A percentile compares a stretch with the other conserved stretches of the same genome.
Evolutionary conservation across 2,888 invertebrate genomes (phyloP).

Genomic region (Bursaphelenchus okinawaensis): DNA sequence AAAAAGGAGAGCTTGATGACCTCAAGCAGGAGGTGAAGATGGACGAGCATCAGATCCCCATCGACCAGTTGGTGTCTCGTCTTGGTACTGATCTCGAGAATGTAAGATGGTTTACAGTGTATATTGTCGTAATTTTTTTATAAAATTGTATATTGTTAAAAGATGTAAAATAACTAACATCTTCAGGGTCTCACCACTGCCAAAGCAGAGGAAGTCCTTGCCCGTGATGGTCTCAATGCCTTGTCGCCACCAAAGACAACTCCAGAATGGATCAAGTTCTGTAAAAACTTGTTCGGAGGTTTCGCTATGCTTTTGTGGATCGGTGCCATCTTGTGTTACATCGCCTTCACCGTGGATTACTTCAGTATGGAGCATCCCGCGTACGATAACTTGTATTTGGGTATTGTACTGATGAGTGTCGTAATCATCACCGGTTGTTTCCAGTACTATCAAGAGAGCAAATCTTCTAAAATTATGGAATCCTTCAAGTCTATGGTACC

Average conservation of each 20-base stretch:
- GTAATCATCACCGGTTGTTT: slow-evolving; percentile 70
- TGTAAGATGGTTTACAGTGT: slow-evolving; percentile 64
- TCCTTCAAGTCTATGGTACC: slow-evolving; percentile 39
- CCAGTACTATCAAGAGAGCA: slow-evolving; percentile 70
- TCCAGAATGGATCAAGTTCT: slow-evolving; percentile 97
- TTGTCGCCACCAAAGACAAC: slow-evolving; percentile 92
- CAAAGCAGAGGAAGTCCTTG: slow-evolving; percentile 87
- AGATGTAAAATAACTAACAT: too few relatives aligned
- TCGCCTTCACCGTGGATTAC: slow-evolving; percentile 55
- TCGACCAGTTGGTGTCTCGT: slow-evolving; percentile 91
- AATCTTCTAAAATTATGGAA: slow-evolving; percentile 61
- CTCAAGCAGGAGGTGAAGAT: slow-evolving; percentile 98
- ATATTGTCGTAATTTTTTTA: neutral
- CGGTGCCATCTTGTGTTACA: slow-evolving; percentile 54
- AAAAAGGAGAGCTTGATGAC: slow-evolving; percentile 74
- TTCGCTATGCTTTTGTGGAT: slow-evolving; percentile 76
- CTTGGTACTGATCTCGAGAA: slow-evolving; percentile 93
- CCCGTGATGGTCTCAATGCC: slow-evolving; percentile 73
- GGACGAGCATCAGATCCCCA: slow-evolving; percentile 92
- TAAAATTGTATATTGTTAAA: neutral
- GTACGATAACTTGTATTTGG: slow-evolving; percentile 61
- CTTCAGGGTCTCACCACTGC: slow-evolving; percentile 80
- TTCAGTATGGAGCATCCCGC: slow-evolving; percentile 59
- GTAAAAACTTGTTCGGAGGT: slow-evolving; percentile 93
- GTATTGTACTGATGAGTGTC: slow-evolving; percentile 64